Evolutionary conservation across 2,113 vertebrate species (phyloP), one percentile per base, ranked within the genome.

Genomic region (Ophthalmolycus amberensis): DNA sequence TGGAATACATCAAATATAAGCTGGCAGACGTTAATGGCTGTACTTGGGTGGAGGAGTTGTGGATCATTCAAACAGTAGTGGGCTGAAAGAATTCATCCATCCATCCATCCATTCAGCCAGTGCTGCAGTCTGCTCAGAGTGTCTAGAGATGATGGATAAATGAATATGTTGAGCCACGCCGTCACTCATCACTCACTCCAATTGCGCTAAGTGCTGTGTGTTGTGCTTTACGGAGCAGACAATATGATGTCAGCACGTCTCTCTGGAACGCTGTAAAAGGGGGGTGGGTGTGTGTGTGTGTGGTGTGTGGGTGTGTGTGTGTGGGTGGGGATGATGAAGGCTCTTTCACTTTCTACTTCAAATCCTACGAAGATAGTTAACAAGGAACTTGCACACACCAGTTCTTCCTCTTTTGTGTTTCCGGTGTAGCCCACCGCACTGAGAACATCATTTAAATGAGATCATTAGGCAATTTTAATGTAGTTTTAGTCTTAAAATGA

Each of bases 151-250:
- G 79, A 63, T 76, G 66, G 89, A 83, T 85, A 84, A 88, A 91
- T 81, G 40, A 89, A 88, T 83, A 65, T 79, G 71, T 88, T 86
- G 76, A 67, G 71, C 68, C 71, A 48, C 1, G 29, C 85, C 40
- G 56, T 81, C 32, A 27, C 77, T 71, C 85, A 89, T 84, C 84
- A 82, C 80, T 89, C 85, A 77, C 20, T 83, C 76, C 78, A 84
- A 76, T 83, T 75, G 82, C 73, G 64, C 79, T 88, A 87, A 89
- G 85, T 90, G 91, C 83, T 84, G 76, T 37, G 32, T 50, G 52
- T 48, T 74, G 56, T 60, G 74, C 52, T 77, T 34, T 78, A 73
- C 6, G 0, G 27, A 73, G 64, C 50, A 68, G 52, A 78, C 32
- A 6, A 20, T 12, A 34, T 73, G 84, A 75, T 77, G 64, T 70